These are phyloP conservation scores for Megaustenia siamemsis DNA, from an alignment of 2,888 invertebrate species.

Conservation along the genomic window DNA sequence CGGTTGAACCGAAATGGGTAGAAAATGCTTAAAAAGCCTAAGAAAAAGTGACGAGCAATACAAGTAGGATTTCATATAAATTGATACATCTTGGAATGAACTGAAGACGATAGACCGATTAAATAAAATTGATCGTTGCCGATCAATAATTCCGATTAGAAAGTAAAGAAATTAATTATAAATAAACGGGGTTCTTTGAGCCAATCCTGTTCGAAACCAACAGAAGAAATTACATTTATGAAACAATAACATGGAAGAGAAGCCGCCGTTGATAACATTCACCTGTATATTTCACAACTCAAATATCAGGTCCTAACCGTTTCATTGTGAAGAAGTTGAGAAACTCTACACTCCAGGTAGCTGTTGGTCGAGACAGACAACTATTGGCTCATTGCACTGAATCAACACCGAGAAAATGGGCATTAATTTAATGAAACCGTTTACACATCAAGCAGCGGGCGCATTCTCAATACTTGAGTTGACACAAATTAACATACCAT, in stretches of 20 bases:
- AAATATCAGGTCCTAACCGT: neutral
- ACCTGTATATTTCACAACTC: neutral
- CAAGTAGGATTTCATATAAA: too few relatives aligned
- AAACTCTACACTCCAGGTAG: neutral
- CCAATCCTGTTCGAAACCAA: neutral
- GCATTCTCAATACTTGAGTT: neutral
- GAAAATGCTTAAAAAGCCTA: neutral
- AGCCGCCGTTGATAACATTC: neutral
- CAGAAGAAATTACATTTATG: neutral
- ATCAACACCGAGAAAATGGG: conserved; percentile 2
- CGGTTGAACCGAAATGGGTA: neutral
- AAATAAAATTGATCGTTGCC: too few relatives aligned
- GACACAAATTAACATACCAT: conserved; percentile 35
- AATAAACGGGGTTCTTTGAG: too few relatives aligned
- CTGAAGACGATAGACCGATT: too few relatives aligned
- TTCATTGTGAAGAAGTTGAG: too few relatives aligned
- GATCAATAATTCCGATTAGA: too few relatives aligned
- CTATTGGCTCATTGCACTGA: conserved; percentile 10
- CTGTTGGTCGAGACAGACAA: neutral
- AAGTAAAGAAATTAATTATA: too few relatives aligned
- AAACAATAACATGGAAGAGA: neutral
- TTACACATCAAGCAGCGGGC: neutral
- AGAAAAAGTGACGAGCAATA: too few relatives aligned
- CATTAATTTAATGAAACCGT: conserved; percentile 30
- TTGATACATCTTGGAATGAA: too few relatives aligned